A percentile compares a stretch with the other conserved stretches of the same genome.
Evolutionary conservation across 2,797 vertebrate species (phyloP).

Genomic region (Urosaurus nigricauda): DNA sequence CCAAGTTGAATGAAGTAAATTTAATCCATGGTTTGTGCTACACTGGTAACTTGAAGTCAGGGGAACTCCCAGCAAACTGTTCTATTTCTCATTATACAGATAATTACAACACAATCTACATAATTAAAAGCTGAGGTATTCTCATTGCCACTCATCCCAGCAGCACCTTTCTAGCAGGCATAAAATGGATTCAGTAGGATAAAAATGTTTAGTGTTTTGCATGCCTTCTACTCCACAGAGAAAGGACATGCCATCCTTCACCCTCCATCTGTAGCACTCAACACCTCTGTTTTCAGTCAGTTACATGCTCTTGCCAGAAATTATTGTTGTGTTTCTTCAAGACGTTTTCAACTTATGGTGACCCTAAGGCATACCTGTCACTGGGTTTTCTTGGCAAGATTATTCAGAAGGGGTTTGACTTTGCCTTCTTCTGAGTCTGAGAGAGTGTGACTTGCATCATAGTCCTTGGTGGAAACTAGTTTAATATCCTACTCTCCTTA

Average conservation of each 20-base stretch:
- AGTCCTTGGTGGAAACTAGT: not conserved
- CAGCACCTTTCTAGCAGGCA: not conserved
- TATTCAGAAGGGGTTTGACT: too few relatives aligned
- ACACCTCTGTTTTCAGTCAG: not conserved
- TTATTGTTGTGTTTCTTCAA: not conserved
- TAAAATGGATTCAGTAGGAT: not conserved
- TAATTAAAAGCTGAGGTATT: constrained; percentile 40
- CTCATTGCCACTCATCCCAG: not conserved
- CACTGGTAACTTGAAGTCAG: constrained; percentile 17
- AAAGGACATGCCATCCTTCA: not conserved
- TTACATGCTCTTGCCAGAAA: not conserved
- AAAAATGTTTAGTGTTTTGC: not conserved
- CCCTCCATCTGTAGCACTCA: not conserved
- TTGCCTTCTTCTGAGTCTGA: too few relatives aligned
- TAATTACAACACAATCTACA: not conserved
- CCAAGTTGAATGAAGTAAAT: constrained; percentile 1
- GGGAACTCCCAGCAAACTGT: not conserved
- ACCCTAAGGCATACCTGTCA: too few relatives aligned
- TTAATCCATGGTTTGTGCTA: constrained; percentile 30
- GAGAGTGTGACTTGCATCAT: too few relatives aligned
- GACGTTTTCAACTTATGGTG: too few relatives aligned
- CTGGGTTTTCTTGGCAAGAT: too few relatives aligned
- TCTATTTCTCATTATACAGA: constrained; percentile 16
- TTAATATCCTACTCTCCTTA: not conserved
- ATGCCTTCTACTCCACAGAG: not conserved